Evolutionary conservation across 2,888 invertebrate species (phyloP).

Genomic region (Agonopterix subpropinquella): DNA sequence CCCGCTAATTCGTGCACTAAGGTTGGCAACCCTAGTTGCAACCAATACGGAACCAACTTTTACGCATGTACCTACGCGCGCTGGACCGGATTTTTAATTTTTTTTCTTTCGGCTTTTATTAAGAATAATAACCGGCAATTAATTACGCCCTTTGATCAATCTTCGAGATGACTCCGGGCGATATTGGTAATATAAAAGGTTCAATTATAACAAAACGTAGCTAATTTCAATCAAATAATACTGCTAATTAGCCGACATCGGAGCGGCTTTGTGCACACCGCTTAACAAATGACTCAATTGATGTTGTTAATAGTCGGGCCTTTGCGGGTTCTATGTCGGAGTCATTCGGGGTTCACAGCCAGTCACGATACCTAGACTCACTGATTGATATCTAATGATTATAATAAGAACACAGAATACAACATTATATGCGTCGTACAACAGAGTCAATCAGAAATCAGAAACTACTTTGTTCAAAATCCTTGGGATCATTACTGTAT

Average conservation of each 20-base stretch:
- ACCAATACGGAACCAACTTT: too few relatives aligned
- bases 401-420: too few relatives aligned
- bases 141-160: constrained; percentile 55
- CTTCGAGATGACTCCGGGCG: constrained; percentile 41
- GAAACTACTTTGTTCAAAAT: too few relatives aligned
- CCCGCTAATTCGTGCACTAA: too few relatives aligned
- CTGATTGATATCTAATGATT: constrained; percentile 2
- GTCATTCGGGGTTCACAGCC: constrained; percentile 29
- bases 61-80: too few relatives aligned
- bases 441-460: too few relatives aligned
- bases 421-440: too few relatives aligned
- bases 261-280: constrained; percentile 59
- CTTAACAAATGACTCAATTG: constrained; percentile 69
- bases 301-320: constrained; percentile 58
- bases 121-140: constrained; percentile 32
- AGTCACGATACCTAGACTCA: constrained; percentile 40
- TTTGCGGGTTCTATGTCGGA: constrained; percentile 37
- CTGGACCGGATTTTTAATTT: too few relatives aligned
- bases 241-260: constrained; percentile 68
- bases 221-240: constrained; percentile 73
- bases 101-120: too few relatives aligned
- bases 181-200: constrained; percentile 49
- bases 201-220: constrained; percentile 65
- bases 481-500: too few relatives aligned
- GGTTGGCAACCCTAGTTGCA: too few relatives aligned